Evolutionary conservation across 2,113 vertebrate species (phyloP), one percentile per base, ranked within the genome.

Genomic region (Coreoperca whiteheadi): DNA sequence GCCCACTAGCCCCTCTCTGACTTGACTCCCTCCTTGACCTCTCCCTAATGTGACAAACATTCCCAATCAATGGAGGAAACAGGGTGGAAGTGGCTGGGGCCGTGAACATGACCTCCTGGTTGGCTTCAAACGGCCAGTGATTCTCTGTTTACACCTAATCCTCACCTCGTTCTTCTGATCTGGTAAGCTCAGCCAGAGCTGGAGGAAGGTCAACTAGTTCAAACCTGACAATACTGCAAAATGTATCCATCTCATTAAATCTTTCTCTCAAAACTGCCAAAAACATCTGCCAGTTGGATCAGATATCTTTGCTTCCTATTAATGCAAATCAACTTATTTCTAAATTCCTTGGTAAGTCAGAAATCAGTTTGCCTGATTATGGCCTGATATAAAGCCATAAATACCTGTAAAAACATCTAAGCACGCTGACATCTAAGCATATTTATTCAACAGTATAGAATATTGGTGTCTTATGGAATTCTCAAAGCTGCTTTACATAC

Each of bases 41-140:
- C 67, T 86, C 57, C 51, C 86, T 92, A 89, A 92, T 92, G 87
- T 92, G 93, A 93, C 91, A 93, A 94, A 94, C 88, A 92, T 88
- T 91, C 86, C 90, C 91, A 94, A 93, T 94, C 94, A 94, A 91
- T 88, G 87, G 86, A 94, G 93, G 93, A 94, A 94, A 88, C 91
- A 90, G 88, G 60, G 82, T 83, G 94, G 92, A 93, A 93, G 93
- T 89, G 84, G 75, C 79, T 60, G 10, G 89, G 87, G 90, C 91
- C 81, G 79, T 89, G 89, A 88, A 91, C 91, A 72, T 94, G 94
- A 94, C 93, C 94, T 92, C 82, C 57, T 25, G 77, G 63, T 50
- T 61, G 85, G 83, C 91, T 94, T 94, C 92, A 93, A 94, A 93
- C 73, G 14, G 11, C 46, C 74, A 81, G 63, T 28, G 43, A 76